Evolutionary conservation across 2,113 vertebrate species (phyloP).

Genomic region (Tragelaphus buxtoni): DNA sequence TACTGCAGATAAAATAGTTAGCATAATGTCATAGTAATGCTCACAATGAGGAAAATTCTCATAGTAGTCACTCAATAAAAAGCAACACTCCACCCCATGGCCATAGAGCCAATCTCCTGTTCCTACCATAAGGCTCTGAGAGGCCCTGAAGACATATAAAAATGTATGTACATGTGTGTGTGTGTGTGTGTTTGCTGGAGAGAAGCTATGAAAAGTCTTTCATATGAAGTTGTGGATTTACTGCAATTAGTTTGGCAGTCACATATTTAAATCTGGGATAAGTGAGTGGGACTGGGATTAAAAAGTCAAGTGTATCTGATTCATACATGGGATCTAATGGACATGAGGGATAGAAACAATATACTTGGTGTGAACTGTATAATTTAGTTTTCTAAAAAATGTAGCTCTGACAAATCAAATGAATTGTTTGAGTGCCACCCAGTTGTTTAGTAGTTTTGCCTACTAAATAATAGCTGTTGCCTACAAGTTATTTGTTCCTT

Average conservation of each 20-base stretch:
- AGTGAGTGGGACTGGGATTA: background rate
- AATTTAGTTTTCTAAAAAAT: background rate
- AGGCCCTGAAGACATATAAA: background rate
- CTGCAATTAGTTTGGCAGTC: background rate
- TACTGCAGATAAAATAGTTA: background rate
- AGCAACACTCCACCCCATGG: background rate
- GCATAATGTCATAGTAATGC: background rate
- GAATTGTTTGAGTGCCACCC: background rate
- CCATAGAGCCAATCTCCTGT: background rate
- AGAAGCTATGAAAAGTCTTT: constrained; percentile 1
- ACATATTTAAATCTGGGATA: background rate
- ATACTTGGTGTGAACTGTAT: background rate
- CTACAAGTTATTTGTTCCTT: background rate
- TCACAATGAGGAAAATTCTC: background rate
- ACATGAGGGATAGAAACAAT: background rate
- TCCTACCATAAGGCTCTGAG: background rate
- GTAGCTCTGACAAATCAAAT: background rate
- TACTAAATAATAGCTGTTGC: background rate
- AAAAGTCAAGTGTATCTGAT: background rate
- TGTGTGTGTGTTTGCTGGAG: background rate
- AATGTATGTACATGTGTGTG: background rate
- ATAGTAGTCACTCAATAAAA: background rate
- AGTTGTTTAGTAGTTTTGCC: background rate
- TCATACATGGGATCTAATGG: background rate
- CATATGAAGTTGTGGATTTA: background rate